Base-by-base conservation (phyloP, 2,888 invertebrate genomes). In the Apodemia hepburni region DNA sequence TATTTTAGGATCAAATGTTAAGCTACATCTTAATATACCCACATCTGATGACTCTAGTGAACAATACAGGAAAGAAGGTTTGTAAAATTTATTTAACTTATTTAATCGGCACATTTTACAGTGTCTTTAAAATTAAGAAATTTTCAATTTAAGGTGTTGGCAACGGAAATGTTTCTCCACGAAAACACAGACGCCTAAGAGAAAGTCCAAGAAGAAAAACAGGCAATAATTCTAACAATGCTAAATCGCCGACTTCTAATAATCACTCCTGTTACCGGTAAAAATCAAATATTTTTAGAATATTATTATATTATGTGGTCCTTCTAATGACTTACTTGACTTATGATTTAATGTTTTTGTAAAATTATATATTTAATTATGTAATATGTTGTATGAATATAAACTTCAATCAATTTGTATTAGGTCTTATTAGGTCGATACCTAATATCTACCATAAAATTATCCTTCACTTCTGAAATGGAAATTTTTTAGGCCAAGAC, bases 161-260 rank as follows among this genome's bases (percentile, higher is more conserved):
- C 35, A 92, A 91, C 68, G 92, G 92, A 58, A 92, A 86, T 72
- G 72, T 89, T 67, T 93, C 94, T 12, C 93, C 94, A 58, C 92
- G 93, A 68, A 94, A 94, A 80, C 89, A 92, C 67, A 93, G 94
- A 73, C 92, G 95, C 65, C 85, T 92, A 63, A 88, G 94, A 65
- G 95, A 95, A 66, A 94, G 93, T 74, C 94, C 94, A 1, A 82
- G 95, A 73, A 91, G 95, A 75, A 95, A 95, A 82, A 93, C 94
- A 35, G 84, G 83, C n/a, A 82, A 92, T 66, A 91, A 89, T 70
- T 87, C 92, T 58, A 81, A 83, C 62, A 80, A 83, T 62, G 92
- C 93, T 0, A 92, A 94, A 76, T 93, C 93, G 57, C 93, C 94
- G 11, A 91, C 84, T 59, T 69, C 77, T 18, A 85, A 76, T 66